phyloP scores from a whole-genome alignment of 64 coral and sea anemone species.

The Trachythela sp. region DNA sequence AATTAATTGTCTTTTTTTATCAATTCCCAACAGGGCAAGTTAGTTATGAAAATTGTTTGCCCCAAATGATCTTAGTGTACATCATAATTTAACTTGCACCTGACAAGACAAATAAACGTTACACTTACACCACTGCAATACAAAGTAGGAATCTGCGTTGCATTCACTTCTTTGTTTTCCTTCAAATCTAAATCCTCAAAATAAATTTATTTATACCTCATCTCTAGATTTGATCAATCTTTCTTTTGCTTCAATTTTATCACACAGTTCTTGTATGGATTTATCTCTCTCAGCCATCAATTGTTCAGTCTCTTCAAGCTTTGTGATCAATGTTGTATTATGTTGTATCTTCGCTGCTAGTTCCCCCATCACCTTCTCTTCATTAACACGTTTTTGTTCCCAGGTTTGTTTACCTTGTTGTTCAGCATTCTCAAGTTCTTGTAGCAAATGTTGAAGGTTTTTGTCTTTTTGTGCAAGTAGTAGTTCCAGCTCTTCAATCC shows the following conservation, averaged over 20 bases:
- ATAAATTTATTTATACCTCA: background rate
- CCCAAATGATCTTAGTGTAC: too few relatives aligned
- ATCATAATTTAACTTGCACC: too few relatives aligned
- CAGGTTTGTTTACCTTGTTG: slow-evolving; percentile 5
- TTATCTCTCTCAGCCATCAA: background rate
- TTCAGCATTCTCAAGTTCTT: background rate
- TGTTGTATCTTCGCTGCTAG: background rate
- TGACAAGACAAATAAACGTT: too few relatives aligned
- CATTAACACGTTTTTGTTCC: slow-evolving; percentile 12
- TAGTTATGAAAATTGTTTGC: too few relatives aligned
- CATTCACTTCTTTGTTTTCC: too few relatives aligned
- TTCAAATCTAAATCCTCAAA: background rate
- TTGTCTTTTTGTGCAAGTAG: slow-evolving; percentile 10
- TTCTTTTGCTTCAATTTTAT: slow-evolving; percentile 12
- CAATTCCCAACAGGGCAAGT: too few relatives aligned
- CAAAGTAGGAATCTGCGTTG: too few relatives aligned
- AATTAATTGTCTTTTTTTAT: too few relatives aligned
- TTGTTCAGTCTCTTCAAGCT: background rate
- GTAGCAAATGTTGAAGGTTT: slow-evolving; percentile 7
- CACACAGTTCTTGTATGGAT: slow-evolving; percentile 22
- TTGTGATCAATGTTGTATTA: background rate
- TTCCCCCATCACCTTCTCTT: slow-evolving; percentile 18
- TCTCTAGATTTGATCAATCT: background rate
- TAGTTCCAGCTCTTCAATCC: background rate
- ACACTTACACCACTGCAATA: too few relatives aligned